Evolutionary conservation across 1,140 invertebrate species (phyloP), one percentile per base, ranked within the genome.

Genomic region (Caenorhabditis elegans): DNA sequence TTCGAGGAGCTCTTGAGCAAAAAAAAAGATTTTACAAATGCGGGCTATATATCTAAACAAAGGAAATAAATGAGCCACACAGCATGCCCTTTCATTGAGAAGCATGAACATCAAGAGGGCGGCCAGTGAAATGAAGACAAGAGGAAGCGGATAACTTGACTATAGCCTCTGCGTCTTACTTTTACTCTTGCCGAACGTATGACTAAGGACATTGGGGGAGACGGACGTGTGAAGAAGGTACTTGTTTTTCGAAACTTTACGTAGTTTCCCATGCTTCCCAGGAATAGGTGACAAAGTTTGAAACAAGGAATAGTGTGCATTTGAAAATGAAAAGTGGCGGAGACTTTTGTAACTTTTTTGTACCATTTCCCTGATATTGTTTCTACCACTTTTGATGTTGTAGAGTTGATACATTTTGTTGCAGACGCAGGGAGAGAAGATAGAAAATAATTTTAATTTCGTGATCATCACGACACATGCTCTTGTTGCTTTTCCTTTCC

Each of bases 61-160:
- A 60, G 1, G 53, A 60, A 60, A 60, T 60, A 60, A 60, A 60
- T 60, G 53, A 60, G 53, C 11, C 13, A 28, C 53, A 60, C 26
- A 60, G 53, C 31, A 17, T 60, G 53, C n/a, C 53, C 53, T 60
- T 28, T 60, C 53, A 60, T 34, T 31, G 53, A 60, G 34, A 28
- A 60, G 53, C 53, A 60, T 60, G 53, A 60, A 60, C 53, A 60
- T 60, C 53, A 60, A 60, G 53, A 60, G 26, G 34, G 53, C 53
- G 26, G 0, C 53, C 53, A 55, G 53, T 17, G 11, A 34, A 60
- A 60, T 60, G 53, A 60, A 60, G 53, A 60, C 53, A 60, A 60
- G 26, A 31, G 28, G n/a, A 60, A 60, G 53, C 13, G 53, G 53
- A 60, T 60, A 60, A 60, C 53, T 28, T 60, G 31, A 60, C 53